A percentile compares a stretch with the other conserved stretches of the same genome.
These are phyloP conservation scores for Carollia perspicillata DNA, from an alignment of 2,113 vertebrate species.

Conservation along the genomic window DNA sequence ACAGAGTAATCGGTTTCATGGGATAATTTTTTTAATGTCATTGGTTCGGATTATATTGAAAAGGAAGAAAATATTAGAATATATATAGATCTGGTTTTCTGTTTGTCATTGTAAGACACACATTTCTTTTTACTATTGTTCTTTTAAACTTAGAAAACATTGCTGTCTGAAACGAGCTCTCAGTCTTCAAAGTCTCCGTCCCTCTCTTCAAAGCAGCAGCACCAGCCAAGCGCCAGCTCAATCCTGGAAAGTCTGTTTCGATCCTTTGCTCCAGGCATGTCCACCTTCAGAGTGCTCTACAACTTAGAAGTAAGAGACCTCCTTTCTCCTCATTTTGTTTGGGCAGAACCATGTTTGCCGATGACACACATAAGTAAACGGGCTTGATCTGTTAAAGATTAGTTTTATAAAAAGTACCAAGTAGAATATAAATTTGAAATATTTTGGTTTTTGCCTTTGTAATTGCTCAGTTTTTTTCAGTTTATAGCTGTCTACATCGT, in stretches of 20 bases:
- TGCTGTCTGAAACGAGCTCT: slow-evolving; percentile 90
- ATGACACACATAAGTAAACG: neutral
- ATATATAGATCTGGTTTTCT: neutral
- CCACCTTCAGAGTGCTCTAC: slow-evolving; percentile 98
- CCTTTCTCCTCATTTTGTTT: neutral
- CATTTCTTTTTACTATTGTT: neutral
- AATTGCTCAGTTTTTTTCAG: neutral
- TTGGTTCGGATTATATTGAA: neutral
- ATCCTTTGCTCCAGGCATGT: slow-evolving; percentile 98
- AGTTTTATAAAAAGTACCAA: neutral
- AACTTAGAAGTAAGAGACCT: slow-evolving; percentile 92
- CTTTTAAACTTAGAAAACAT: slow-evolving; percentile 88
- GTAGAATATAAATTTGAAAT: neutral
- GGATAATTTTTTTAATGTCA: neutral
- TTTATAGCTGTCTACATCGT: neutral
- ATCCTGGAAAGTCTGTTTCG: slow-evolving; percentile 96
- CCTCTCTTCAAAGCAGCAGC: slow-evolving; percentile 95
- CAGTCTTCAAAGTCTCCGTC: slow-evolving; percentile 97
- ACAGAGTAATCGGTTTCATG: neutral
- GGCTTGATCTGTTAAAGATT: neutral
- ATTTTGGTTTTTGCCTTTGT: neutral
- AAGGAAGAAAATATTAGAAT: neutral
- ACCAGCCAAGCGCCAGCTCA: slow-evolving; percentile 95
- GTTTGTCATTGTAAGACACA: neutral
- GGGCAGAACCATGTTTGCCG: neutral